Percentiles rank a stretch among this genome's conserved stretches.
phyloP scores from a whole-genome alignment of 2,888 invertebrate genomes.

The Oeneis ivallda region DNA sequence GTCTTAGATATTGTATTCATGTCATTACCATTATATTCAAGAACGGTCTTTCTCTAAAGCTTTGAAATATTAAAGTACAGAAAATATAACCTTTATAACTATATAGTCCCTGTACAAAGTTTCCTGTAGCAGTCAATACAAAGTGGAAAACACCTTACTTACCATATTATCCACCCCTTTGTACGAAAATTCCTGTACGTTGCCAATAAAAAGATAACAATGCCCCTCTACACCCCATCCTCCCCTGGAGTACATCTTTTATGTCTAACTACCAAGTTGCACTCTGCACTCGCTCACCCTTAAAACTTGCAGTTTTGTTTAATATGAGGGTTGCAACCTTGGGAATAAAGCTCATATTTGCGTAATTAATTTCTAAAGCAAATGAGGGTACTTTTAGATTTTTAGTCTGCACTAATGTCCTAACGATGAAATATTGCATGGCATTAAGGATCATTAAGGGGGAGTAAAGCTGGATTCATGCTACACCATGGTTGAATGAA shows the following conservation, averaged over 20 bases:
- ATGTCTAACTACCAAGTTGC: slow-evolving; percentile 18
- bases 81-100: no score
- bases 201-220: slow-evolving; percentile 38
- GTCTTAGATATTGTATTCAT: no score
- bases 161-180: slow-evolving; percentile 36
- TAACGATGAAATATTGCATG: slow-evolving; percentile 6
- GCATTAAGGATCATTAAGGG: slow-evolving; percentile 1
- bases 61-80: no score
- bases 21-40: no score
- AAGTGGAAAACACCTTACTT: slow-evolving; percentile 14
- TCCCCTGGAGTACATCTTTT: slow-evolving; percentile 21
- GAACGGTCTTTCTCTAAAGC: no score
- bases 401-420: slow-evolving; percentile 14
- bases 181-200: slow-evolving; percentile 29
- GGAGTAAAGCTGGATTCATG: not conserved
- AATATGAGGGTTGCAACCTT: not conserved
- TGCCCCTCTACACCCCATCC: slow-evolving; percentile 22
- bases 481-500: not conserved
- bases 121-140: not conserved
- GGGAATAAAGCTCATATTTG: not conserved
- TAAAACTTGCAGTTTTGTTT: not conserved
- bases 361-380: not conserved
- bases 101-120: not conserved
- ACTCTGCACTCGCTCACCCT: slow-evolving; percentile 14
- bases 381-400: slow-evolving; percentile 13